Conservation (phyloP, 2,113 vertebrate genomes). For the Clarias batrachus region DNA sequence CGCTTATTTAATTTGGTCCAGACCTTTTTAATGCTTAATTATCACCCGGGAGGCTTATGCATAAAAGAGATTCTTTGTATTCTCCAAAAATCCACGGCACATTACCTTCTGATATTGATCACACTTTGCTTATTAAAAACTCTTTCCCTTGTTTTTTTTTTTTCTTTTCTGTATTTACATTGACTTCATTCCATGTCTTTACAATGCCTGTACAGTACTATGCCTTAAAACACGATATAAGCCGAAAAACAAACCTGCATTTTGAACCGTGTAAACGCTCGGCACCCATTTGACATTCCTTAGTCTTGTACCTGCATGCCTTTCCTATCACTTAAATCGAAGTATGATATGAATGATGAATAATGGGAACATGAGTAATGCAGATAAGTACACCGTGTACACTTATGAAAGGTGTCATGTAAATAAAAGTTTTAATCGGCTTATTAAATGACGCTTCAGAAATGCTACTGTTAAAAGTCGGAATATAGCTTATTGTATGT, state of each 20-base stretch:
- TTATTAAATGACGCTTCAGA: not conserved
- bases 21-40: not conserved
- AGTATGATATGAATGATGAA: not conserved
- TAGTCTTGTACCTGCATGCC: not conserved
- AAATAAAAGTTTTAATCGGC: not conserved
- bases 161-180: not conserved
- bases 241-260: not conserved
- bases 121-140: not conserved
- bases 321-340: not conserved
- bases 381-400: not conserved
- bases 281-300: conserved; percentile 4
- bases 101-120: conserved; percentile 7
- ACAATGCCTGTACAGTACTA: too few species aligned
- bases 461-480: not conserved
- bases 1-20: not conserved
- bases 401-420: not conserved
- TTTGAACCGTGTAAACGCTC: not conserved
- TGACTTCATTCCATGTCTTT: not conserved
- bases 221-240: not conserved
- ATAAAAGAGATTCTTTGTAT: not conserved
- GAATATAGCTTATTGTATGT: not conserved
- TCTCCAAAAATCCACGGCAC: not conserved
- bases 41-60: not conserved
- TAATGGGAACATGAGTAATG: not conserved
- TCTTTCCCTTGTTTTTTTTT: not conserved